A percentile compares a stretch with the other conserved stretches of the same genome.
These are phyloP conservation scores for Cydia splendana DNA, from an alignment of 1,140 invertebrate genomes.

Conservation along the genomic window DNA sequence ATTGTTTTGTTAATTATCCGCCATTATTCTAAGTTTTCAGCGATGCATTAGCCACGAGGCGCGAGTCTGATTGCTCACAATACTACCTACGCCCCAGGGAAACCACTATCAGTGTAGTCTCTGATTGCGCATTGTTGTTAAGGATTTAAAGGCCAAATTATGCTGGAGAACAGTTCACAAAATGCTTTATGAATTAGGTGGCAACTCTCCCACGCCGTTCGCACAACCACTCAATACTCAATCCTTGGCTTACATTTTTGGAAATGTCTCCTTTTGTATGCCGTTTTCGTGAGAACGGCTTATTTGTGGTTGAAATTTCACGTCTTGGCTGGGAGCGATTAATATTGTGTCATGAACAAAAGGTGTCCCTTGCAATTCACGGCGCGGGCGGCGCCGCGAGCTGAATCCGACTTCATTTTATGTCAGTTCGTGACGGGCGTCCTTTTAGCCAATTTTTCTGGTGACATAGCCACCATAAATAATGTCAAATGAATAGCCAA, in stretches of 20 bases:
- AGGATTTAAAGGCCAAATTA: slow-evolving; percentile 37
- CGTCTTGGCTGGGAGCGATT: slow-evolving; percentile 53
- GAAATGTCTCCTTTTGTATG: slow-evolving; percentile 72
- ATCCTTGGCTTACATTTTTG: slow-evolving; percentile 76
- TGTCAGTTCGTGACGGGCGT: background rate
- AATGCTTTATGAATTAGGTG: background rate
- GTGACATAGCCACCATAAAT: too few species aligned
- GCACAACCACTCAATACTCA: slow-evolving; percentile 58
- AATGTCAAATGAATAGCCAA: too few species aligned
- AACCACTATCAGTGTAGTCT: background rate
- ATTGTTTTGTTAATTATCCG: slow-evolving; percentile 29
- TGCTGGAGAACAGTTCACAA: slow-evolving; percentile 32
- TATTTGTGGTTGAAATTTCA: slow-evolving; percentile 63
- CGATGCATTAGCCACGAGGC: slow-evolving; percentile 29
- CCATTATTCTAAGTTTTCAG: slow-evolving; percentile 32
- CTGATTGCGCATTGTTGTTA: background rate
- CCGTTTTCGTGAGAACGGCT: slow-evolving; percentile 69
- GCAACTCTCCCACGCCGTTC: slow-evolving; percentile 63
- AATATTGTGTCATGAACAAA: slow-evolving; percentile 46
- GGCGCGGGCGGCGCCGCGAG: slow-evolving; percentile 10
- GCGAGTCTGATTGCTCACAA: background rate
- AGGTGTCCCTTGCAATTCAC: slow-evolving; percentile 37
- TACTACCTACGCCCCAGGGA: background rate
- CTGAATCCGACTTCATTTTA: background rate
- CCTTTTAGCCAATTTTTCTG: background rate